These are phyloP conservation scores for Drosophila subquinaria DNA, from an alignment of 2,888 invertebrate species.

Conservation along the genomic window DNA sequence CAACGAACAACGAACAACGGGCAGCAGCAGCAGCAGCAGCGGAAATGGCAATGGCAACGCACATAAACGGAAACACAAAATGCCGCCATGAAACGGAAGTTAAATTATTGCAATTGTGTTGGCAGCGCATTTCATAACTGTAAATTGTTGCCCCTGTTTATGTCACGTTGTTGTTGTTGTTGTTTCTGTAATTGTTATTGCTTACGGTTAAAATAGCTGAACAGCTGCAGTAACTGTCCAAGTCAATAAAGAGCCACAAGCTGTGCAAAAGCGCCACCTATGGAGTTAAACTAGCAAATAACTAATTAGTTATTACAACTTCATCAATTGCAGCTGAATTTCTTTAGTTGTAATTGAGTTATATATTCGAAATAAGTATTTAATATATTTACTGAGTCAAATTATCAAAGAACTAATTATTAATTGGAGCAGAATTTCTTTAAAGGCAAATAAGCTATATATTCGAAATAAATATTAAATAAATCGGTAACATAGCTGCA, in stretches of 20 bases:
- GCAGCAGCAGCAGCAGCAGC: slow-evolving; percentile 29
- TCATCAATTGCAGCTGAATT: background rate
- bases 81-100: slow-evolving; percentile 76
- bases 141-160: slow-evolving; percentile 48
- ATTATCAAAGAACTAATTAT: too few species aligned
- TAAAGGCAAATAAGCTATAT: too few species aligned
- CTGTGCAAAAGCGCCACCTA: background rate
- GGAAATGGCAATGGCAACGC: slow-evolving; percentile 69
- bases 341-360: background rate
- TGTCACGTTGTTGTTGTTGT: slow-evolving; percentile 9
- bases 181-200: slow-evolving; percentile 24
- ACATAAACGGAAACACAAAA: slow-evolving; percentile 76
- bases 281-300: background rate
- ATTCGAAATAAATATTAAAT: too few species aligned
- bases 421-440: too few species aligned
- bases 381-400: too few species aligned
- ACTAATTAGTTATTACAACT: background rate
- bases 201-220: slow-evolving; percentile 26
- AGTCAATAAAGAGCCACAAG: slow-evolving; percentile 16
- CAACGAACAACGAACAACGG: slow-evolving; percentile 21
- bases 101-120: slow-evolving; percentile 78
- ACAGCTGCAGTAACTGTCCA: background rate
- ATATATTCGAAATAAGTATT: background rate
- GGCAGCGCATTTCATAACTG: slow-evolving; percentile 73
- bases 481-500: too few species aligned